Conservation (phyloP, 2,888 invertebrate species). For the Labia minor region DNA sequence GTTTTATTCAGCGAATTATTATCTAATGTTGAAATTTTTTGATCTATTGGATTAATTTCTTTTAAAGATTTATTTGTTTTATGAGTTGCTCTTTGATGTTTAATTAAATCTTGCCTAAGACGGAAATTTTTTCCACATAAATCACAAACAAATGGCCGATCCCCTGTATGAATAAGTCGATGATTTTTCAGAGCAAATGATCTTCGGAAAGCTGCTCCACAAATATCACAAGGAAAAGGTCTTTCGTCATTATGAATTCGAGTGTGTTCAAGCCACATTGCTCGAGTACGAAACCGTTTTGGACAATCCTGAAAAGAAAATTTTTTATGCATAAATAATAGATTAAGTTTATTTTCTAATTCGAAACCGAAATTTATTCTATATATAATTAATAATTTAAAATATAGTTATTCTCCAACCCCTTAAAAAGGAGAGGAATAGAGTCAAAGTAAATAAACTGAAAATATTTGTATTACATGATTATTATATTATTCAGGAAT, state of each 20-base stretch:
- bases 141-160: slow-evolving; percentile 30
- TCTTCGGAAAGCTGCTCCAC: slow-evolving; percentile 37
- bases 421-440: too few relatives aligned
- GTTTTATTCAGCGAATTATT: background rate
- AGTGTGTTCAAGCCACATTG: slow-evolving; percentile 35
- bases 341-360: too few relatives aligned
- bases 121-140: slow-evolving; percentile 30
- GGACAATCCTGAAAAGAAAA: slow-evolving; percentile 30
- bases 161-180: slow-evolving; percentile 30
- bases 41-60: background rate
- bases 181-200: slow-evolving; percentile 36
- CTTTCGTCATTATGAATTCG: slow-evolving; percentile 37
- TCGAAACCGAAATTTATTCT: too few relatives aligned
- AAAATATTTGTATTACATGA: too few relatives aligned
- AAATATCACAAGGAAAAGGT: slow-evolving; percentile 38
- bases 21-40: background rate
- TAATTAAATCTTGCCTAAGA: slow-evolving; percentile 20
- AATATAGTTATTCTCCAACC: too few relatives aligned
- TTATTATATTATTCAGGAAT: too few relatives aligned
- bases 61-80: background rate
- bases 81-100: slow-evolving; percentile 15
- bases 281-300: slow-evolving; percentile 35
- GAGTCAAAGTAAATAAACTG: too few relatives aligned
- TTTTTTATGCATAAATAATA: too few relatives aligned
- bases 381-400: too few relatives aligned